Evolutionary conservation across 2,113 vertebrate genomes (phyloP), one percentile per base, ranked within the genome.

Genomic region (Brachypodius melanocephalos): DNA sequence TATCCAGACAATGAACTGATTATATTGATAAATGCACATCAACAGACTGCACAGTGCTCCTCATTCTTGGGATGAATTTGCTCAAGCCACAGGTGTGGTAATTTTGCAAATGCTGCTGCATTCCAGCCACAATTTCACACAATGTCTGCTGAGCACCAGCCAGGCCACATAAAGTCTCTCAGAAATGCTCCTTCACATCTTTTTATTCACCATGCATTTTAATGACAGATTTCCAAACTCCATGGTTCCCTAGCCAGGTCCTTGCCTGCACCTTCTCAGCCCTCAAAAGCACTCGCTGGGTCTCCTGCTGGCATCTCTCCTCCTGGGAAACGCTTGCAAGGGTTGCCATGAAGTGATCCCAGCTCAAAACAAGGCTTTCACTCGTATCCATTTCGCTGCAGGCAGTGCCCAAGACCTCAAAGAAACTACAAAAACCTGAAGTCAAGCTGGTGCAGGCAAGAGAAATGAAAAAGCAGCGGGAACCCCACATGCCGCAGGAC

Each of bases 301-400:
- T 34, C 74, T 78, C 45, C 75, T 62, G 71, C 43, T 0, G 3
- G 18, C 1, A 0, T 13, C 66, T 29, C 73, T 51, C 29, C 57
- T 59, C 48, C 43, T 5, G 22, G 20, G 25, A 79, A 95, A 85
- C 0, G 0, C 29, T 88, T 45, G 31, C 67, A 21, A 61, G 42
- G 52, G 28, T 3, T n/a, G 51, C 24, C 1, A 2, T 25, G 80
- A 82, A 66, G 31, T 0, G 9, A 77, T 12, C 55, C 57, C 59
- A 62, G 67, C 92, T 51, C 42, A 36, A 75, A 48, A 20, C 80
- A 48, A 31, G 43, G 61, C 38, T 67, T 38, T 66, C 46, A 34
- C 38, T 71, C 1, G 0, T 38, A 57, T 34, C 15, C 14, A 2
- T 16, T 49, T 8, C 2, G 2, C 83, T 59, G 52, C 78, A 91